Conservation (phyloP, 92 coral and sea anemone species). For the Siderastrea radians region DNA sequence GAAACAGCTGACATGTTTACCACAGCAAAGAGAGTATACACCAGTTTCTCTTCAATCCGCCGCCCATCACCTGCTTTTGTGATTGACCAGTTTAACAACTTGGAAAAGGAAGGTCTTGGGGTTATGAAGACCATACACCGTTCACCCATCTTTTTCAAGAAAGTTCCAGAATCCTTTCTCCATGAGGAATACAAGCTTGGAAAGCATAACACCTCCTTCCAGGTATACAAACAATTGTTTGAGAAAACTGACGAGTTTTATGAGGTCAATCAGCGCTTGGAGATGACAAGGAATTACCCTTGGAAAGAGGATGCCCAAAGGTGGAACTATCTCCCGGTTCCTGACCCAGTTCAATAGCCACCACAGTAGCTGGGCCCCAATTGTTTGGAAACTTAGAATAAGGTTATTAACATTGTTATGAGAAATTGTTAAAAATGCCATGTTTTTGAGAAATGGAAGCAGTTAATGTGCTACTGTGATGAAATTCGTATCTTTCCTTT, state of each 20-base stretch:
- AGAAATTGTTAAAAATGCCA: too few relatives aligned
- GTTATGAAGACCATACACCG: background rate
- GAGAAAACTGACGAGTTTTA: constrained; percentile 3
- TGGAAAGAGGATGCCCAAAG: constrained; percentile 24
- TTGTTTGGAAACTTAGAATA: too few relatives aligned
- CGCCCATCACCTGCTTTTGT: constrained; percentile 29
- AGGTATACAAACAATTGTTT: constrained; percentile 21
- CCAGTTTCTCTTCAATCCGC: constrained; percentile 45
- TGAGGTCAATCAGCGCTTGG: constrained; percentile 27
- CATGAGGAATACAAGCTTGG: constrained; percentile 40
- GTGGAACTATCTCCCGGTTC: constrained; percentile 12
- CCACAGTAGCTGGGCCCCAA: too few relatives aligned
- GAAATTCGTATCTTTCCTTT: too few relatives aligned
- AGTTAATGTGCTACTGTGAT: too few relatives aligned
- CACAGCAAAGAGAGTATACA: constrained; percentile 48
- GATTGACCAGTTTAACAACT: constrained; percentile 26
- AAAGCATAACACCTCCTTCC: constrained; percentile 38
- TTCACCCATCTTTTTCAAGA: constrained; percentile 26
- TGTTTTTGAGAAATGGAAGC: too few relatives aligned
- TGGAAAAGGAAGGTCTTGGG: constrained; percentile 39
- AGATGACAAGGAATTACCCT: constrained; percentile 8
- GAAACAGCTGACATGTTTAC: constrained; percentile 42
- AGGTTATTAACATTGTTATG: too few relatives aligned
- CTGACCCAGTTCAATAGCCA: background rate
- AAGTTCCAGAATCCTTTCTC: constrained; percentile 8